Conservation (phyloP, 2,113 vertebrate species). For the Xiphophorus couchianus region DNA sequence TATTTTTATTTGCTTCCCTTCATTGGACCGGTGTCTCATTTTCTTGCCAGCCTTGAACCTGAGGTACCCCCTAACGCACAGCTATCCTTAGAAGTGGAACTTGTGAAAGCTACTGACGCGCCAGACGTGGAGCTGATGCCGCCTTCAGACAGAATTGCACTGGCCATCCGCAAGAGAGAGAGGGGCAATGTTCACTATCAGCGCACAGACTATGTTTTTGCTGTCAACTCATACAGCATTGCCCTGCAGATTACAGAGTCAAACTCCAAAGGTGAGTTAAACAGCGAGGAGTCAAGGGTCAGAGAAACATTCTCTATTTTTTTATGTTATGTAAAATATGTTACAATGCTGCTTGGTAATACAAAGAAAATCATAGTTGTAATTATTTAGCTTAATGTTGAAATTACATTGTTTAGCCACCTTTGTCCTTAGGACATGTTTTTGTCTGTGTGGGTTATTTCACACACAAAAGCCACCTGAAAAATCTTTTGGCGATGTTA, state of each 20-base stretch:
- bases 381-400: not conserved
- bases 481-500: too few relatives aligned
- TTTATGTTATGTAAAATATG: not conserved
- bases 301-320: not conserved
- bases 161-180: conserved; percentile 90
- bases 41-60: conserved; percentile 74
- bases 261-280: conserved; percentile 88
- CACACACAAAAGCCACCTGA: too few relatives aligned
- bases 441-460: not conserved
- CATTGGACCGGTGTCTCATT: not conserved
- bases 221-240: conserved; percentile 92
- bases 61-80: conserved; percentile 80
- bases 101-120: conserved; percentile 81
- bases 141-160: conserved; percentile 81
- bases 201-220: conserved; percentile 89
- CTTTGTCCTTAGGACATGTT: not conserved
- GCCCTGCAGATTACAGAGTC: conserved; percentile 89
- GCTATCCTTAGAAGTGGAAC: conserved; percentile 86
- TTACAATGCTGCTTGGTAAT: not conserved
- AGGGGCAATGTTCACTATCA: conserved; percentile 92
- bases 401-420: not conserved
- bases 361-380: too few relatives aligned
- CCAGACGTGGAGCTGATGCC: conserved; percentile 88
- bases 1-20: not conserved
- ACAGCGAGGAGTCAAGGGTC: not conserved